Conservation (phyloP, 2,113 vertebrate genomes). For the Mus spicilegus region DNA sequence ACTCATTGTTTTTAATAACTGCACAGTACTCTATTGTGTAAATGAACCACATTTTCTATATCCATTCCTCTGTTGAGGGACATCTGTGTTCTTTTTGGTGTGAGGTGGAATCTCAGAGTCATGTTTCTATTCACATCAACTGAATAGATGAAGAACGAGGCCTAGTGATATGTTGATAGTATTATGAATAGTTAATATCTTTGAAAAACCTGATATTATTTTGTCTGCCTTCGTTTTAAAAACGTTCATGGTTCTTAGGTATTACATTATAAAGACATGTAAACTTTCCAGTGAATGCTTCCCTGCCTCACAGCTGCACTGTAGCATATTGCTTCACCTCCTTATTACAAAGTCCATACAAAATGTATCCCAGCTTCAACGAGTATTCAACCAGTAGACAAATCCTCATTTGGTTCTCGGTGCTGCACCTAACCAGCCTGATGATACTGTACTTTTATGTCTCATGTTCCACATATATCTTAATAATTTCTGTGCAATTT, state of each 20-base stretch:
- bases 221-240: background rate
- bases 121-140: background rate
- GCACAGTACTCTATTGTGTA: background rate
- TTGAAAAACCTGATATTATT: background rate
- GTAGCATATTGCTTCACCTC: background rate
- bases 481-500: conserved; percentile 64
- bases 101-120: too few relatives aligned
- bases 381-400: background rate
- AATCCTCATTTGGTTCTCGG: background rate
- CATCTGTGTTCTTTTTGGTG: too few relatives aligned
- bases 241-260: background rate
- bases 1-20: too few relatives aligned
- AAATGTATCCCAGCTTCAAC: background rate
- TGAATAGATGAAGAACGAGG: background rate
- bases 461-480: background rate
- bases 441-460: background rate
- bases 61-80: too few relatives aligned
- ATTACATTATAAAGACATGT: background rate
- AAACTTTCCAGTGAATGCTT: background rate
- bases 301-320: background rate
- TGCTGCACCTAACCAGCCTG: background rate
- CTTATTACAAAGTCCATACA: background rate
- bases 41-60: background rate
- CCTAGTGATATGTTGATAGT: background rate
- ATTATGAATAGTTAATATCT: conserved; percentile 30